These are phyloP conservation scores for Sinocyclocheilus anophthalmus DNA, from an alignment of 2,113 vertebrate species.

Conservation along the genomic window DNA sequence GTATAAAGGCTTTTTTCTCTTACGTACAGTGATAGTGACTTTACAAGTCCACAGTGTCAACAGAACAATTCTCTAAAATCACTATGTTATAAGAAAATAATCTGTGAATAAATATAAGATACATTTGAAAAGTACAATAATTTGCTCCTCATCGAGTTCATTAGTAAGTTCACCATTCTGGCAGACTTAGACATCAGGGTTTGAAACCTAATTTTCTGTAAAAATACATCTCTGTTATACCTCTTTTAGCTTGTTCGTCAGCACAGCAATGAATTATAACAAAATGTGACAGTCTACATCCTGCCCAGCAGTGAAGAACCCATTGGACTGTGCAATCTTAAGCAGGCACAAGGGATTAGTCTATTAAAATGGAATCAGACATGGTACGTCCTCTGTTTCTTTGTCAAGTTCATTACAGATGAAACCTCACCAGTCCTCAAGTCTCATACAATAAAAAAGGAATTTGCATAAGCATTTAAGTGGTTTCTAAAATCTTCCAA, in stretches of 20 bases:
- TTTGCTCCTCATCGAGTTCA: conserved; percentile 40
- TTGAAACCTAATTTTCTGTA: conserved; percentile 10
- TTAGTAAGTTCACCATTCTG: conserved; percentile 34
- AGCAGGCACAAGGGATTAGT: conserved; percentile 39
- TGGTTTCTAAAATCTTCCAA: conserved; percentile 36
- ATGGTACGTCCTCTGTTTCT: conserved; percentile 42
- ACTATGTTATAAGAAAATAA: conserved; percentile 64
- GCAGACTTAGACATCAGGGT: conserved; percentile 24
- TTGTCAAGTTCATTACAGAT: conserved; percentile 46
- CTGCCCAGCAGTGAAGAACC: conserved; percentile 15
- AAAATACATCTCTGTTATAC: conserved; percentile 15
- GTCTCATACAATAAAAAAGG: conserved; percentile 58
- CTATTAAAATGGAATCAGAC: conserved; percentile 37
- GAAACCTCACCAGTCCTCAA: conserved; percentile 50
- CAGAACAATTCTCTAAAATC: conserved; percentile 55
- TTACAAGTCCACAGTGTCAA: conserved; percentile 62
- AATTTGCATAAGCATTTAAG: conserved; percentile 55
- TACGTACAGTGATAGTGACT: conserved; percentile 61
- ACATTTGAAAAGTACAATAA: conserved; percentile 43
- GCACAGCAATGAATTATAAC: conserved; percentile 8
- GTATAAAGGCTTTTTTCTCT: conserved; percentile 66
- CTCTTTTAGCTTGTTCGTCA: not conserved
- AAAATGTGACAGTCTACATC: conserved; percentile 38
- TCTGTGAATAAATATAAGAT: conserved; percentile 68
- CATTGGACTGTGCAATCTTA: conserved; percentile 7